Evolutionary conservation across 2,888 invertebrate genomes (phyloP).

Genomic region (Lutraria lutraria): DNA sequence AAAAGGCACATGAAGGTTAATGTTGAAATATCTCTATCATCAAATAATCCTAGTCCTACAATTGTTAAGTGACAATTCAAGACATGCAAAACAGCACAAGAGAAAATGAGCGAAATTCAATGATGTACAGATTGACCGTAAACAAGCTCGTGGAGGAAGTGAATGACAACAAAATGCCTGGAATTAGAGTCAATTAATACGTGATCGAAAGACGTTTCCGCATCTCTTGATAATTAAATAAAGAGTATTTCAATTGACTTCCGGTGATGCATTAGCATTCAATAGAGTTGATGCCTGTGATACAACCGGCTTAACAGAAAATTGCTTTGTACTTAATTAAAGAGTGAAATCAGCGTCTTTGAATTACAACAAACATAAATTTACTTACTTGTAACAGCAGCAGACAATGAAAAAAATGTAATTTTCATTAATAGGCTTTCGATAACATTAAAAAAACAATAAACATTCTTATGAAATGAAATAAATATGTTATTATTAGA

Average conservation of each 20-base stretch:
- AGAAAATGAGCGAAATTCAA: constrained; percentile 45
- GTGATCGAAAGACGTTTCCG: constrained; percentile 54
- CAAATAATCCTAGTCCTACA: neutral
- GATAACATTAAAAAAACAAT: too few relatives aligned
- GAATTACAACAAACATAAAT: neutral
- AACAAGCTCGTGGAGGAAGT: constrained; percentile 44
- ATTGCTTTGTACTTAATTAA: constrained; percentile 37
- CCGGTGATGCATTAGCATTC: constrained; percentile 50
- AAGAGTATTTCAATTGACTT: constrained; percentile 49
- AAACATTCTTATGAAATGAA: too few relatives aligned
- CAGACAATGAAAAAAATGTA: neutral
- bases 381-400: neutral
- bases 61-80: neutral
- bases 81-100: constrained; percentile 1
- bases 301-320: constrained; percentile 28
- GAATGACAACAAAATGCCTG: constrained; percentile 41
- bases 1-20: neutral
- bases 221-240: constrained; percentile 58
- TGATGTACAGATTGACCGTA: constrained; percentile 48
- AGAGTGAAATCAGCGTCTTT: neutral
- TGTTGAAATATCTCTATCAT: neutral
- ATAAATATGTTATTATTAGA: too few relatives aligned
- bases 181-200: constrained; percentile 51
- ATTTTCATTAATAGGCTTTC: too few relatives aligned
- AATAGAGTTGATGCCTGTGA: constrained; percentile 11